phyloP scores from a whole-genome alignment of 2,888 invertebrate genomes.

The Ecliptopera silaceata region DNA sequence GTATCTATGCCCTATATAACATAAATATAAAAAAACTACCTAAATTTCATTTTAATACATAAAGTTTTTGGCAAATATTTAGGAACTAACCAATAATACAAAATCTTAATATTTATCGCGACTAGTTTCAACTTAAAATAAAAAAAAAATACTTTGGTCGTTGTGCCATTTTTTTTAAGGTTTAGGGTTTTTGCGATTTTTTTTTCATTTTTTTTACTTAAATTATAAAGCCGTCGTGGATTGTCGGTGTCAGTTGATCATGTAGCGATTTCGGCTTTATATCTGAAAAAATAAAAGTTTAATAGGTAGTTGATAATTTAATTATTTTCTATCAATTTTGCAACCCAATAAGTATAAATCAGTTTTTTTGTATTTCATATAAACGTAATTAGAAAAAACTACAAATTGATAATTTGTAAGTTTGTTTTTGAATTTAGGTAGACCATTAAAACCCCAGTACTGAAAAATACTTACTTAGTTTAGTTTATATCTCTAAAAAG shows the following conservation, averaged over 20 bases:
- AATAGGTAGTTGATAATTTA: background rate
- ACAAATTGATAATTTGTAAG: too few relatives aligned
- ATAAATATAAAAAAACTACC: background rate
- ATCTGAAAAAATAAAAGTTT: constrained; percentile 49
- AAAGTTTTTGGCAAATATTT: constrained; percentile 44
- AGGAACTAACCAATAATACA: constrained; percentile 49
- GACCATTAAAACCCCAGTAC: too few relatives aligned
- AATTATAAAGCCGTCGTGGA: constrained; percentile 56
- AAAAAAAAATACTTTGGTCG: constrained; percentile 74
- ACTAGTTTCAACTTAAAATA: constrained; percentile 69
- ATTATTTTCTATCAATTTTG: too few relatives aligned
- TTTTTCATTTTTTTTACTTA: constrained; percentile 55
- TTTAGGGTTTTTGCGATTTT: constrained; percentile 73
- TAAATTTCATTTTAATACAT: background rate
- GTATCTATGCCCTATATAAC: background rate
- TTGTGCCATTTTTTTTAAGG: constrained; percentile 81
- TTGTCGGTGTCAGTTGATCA: constrained; percentile 79
- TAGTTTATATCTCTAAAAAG: too few relatives aligned
- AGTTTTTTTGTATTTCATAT: too few relatives aligned
- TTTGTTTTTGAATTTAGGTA: too few relatives aligned
- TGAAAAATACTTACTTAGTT: too few relatives aligned
- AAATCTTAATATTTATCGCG: constrained; percentile 49
- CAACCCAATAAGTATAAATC: too few relatives aligned
- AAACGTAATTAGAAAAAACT: too few relatives aligned
- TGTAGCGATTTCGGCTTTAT: constrained; percentile 43